Percentiles rank a stretch among this genome's conserved stretches.
phyloP scores from a whole-genome alignment of 2,888 invertebrate genomes.

The Eumacrocentrus americanus region DNA sequence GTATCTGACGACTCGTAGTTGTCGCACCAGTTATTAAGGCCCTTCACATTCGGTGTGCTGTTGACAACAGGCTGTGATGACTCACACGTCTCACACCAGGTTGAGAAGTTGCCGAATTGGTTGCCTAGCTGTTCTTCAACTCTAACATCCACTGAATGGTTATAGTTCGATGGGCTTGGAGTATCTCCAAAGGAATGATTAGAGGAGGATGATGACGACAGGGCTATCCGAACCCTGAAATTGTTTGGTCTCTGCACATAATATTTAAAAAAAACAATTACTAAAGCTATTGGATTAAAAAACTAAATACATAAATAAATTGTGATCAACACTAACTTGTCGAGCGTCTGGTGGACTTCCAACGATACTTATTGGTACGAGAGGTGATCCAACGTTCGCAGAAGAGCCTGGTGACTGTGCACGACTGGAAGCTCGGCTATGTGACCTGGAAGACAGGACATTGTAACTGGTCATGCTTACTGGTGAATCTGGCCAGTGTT shows the following conservation, averaged over 20 bases:
- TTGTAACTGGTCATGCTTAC: slow-evolving; percentile 35
- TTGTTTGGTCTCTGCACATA: not conserved
- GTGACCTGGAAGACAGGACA: slow-evolving; percentile 37
- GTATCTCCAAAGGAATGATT: slow-evolving; percentile 47
- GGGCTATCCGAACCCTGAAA: slow-evolving; percentile 31
- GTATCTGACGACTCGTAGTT: slow-evolving; percentile 35
- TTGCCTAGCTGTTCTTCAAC: slow-evolving; percentile 41
- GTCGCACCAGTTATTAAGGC: slow-evolving; percentile 38
- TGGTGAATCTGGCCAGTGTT: slow-evolving; percentile 46
- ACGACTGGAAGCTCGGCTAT: slow-evolving; percentile 43
- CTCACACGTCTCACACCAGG: slow-evolving; percentile 34
- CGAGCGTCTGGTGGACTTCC: slow-evolving; percentile 37
- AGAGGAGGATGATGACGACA: slow-evolving; percentile 48
- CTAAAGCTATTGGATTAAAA: not conserved
- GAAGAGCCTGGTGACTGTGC: slow-evolving; percentile 43
- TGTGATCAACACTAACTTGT: slow-evolving; percentile 10
- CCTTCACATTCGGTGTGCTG: no score
- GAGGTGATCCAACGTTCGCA: slow-evolving; percentile 33
- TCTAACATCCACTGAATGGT: slow-evolving; percentile 35
- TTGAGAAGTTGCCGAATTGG: slow-evolving; percentile 34
- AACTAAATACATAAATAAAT: not conserved
- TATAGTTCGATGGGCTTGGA: slow-evolving; percentile 48
- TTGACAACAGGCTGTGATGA: no score
- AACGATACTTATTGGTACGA: slow-evolving; percentile 29
- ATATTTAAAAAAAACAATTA: not conserved